Evolutionary conservation across 2,113 vertebrate genomes (phyloP), one percentile per base, ranked within the genome.

Genomic region (Solenodon paradoxus): DNA sequence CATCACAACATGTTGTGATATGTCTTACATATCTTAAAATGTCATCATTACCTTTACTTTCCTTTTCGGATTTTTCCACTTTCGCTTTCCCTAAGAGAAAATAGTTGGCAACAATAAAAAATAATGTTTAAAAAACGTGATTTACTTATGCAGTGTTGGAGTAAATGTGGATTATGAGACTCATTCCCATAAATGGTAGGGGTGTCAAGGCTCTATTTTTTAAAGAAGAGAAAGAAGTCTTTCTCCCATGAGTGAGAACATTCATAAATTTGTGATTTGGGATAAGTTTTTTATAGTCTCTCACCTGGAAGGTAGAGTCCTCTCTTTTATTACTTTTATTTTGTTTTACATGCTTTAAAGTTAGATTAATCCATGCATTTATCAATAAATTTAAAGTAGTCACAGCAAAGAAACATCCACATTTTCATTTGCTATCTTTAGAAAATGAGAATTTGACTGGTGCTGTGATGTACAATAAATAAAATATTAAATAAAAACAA

Each of bases 31-130:
- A 30, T 40, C 91, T 90, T 79, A 78, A 88, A 83, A 72, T 71
- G 2, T 22, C 40, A 72, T 30, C 2, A 40, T 77, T 98, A 98
- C 98, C 98, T 97, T 98, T 95, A 90, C 83, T 98, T 97, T 98
- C 97, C 53, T 98, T 98, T 96, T 95, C 87, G 94, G 87, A 17
- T 66, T 96, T 95, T 95, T 97, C 98, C 77, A 78, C 0, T 94
- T 97, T 98, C 88, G 97, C 98, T 17, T 3, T 94, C 10, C 82
- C 98, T 98, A n/a, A 49, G 83, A 92, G 30, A 89, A 57, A 40
- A 28, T 24, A 35, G 28, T 71, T 32, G 49, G 15, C 3, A 38
- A 71, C 1, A 94, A 69, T 5, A 55, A 88, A 71, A 19, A 55
- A 55, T 16, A 51, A n/a, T n/a, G 9, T 0, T 81, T 82, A 17